Evolutionary conservation across 2,888 invertebrate genomes (phyloP), one percentile per base, ranked within the genome.

Genomic region (Lysandra bellargus): DNA sequence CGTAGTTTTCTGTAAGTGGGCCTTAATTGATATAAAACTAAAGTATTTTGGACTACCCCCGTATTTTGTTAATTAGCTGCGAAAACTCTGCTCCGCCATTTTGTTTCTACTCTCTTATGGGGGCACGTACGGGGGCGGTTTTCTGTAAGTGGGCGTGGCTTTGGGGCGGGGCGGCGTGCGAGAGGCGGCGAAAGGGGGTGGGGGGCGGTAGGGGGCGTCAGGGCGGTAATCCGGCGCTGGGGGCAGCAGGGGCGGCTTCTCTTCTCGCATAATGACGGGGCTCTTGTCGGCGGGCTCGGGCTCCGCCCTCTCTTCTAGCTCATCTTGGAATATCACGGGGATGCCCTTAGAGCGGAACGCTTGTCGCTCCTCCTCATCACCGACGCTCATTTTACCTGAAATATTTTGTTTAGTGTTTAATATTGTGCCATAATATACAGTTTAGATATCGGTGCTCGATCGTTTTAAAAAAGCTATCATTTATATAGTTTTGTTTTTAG

Each of bases 241-340:
- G 4, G 98, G 98, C 78, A 98, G 96, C 80, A 98, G 92, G 6
- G 99, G 99, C 14, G 99, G 99, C 87, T 98, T 98, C 88, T 99
- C 99, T 85, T 99, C 98, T 87, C 98, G 97, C 92, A 99, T 96
- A 84, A 99, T 98, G 79, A 99, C 97, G 5, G 99, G 99, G 82
- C 98, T 97, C 92, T 98, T 98, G 88, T 98, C 98, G 44, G 97
- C 97, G 33, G 98, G 97, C 82, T 97, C 97, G 33, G 97, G 96
- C 89, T 98, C 98, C 0, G 97, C 98, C 85, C 98, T 97, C 86
- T 99, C 99, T 85, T 99, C 99, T 73, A 99, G 95, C 90, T 99
- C 99, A 90, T 99, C 99, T 91, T 98, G 98, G 92, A 99, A 99
- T 87, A 99, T 99, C 64, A 99, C 98, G 0, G 99, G 99, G 85